Evolutionary conservation across 2,797 vertebrate genomes (phyloP).

Genomic region (Acanthurus leucopareius): DNA sequence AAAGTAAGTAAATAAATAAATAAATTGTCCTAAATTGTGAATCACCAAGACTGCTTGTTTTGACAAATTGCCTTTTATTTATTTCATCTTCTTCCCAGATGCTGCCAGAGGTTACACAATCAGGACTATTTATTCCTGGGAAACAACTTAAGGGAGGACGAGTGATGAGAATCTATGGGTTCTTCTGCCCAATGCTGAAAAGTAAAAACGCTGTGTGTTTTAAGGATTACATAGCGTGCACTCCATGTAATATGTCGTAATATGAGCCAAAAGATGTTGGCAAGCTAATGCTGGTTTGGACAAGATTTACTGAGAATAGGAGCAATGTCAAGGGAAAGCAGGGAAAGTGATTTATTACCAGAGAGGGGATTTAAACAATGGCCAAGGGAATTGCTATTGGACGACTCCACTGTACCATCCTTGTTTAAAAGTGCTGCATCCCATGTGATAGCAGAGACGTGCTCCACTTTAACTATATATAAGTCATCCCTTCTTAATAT

Average conservation of each 20-base stretch:
- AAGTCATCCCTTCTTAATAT: slow-evolving; percentile 20
- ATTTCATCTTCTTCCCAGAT: slow-evolving; percentile 30
- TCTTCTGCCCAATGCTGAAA: slow-evolving; percentile 7
- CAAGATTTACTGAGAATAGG: slow-evolving; percentile 26
- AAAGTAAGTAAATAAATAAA: background rate
- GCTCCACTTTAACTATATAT: slow-evolving; percentile 7
- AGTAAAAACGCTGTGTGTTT: slow-evolving; percentile 16
- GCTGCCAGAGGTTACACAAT: slow-evolving; percentile 23
- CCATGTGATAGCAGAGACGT: background rate
- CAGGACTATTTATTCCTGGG: slow-evolving; percentile 26
- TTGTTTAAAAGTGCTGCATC: slow-evolving; percentile 22
- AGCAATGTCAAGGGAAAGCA: slow-evolving; percentile 12
- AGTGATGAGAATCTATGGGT: slow-evolving; percentile 16
- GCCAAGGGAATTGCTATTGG: slow-evolving; percentile 9
- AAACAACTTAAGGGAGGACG: slow-evolving; percentile 21
- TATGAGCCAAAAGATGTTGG: slow-evolving; percentile 47
- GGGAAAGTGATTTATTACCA: slow-evolving; percentile 21
- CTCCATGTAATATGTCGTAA: slow-evolving; percentile 32
- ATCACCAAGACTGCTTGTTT: slow-evolving; percentile 12
- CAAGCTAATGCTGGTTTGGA: slow-evolving; percentile 23
- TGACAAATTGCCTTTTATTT: slow-evolving; percentile 19
- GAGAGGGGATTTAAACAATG: slow-evolving; percentile 25
- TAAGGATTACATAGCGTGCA: slow-evolving; percentile 27
- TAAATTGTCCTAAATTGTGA: slow-evolving; percentile 9
- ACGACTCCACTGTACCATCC: slow-evolving; percentile 2